phyloP scores from a whole-genome alignment of 2,797 vertebrate genomes.

The Enteromius radiatus region DNA sequence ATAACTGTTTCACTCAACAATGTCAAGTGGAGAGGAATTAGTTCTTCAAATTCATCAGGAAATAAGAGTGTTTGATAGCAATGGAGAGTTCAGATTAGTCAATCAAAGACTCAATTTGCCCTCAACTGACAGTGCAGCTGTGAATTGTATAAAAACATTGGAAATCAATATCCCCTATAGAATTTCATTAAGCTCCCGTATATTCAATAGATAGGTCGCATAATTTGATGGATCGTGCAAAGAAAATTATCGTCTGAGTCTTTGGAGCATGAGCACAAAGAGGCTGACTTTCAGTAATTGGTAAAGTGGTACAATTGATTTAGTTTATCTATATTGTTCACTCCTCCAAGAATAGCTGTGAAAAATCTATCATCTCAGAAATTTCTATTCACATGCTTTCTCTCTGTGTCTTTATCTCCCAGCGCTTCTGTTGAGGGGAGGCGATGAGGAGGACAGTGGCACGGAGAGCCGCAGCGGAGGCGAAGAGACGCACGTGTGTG shows the following conservation, averaged over 20 bases:
- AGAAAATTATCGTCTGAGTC: constrained; percentile 88
- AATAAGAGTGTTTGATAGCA: constrained; percentile 81
- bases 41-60: constrained; percentile 47
- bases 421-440: constrained; percentile 78
- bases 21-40: constrained; percentile 39
- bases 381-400: constrained; percentile 64
- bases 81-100: constrained; percentile 83
- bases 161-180: constrained; percentile 99
- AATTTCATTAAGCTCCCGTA: constrained; percentile 99
- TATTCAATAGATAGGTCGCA: constrained; percentile 97
- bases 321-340: constrained; percentile 74
- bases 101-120: constrained; percentile 84
- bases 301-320: constrained; percentile 83
- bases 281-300: constrained; percentile 73
- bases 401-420: constrained; percentile 58
- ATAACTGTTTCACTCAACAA: constrained; percentile 31
- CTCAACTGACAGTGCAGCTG: constrained; percentile 92
- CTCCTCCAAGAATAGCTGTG: constrained; percentile 63
- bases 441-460: constrained; percentile 75
- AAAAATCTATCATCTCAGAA: constrained; percentile 71
- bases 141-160: constrained; percentile 98
- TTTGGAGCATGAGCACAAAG: constrained; percentile 76
- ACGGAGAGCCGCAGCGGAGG: constrained; percentile 79
- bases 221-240: constrained; percentile 88
- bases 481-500: constrained; percentile 88